Evolutionary conservation across 1,140 invertebrate genomes (phyloP), one percentile per base, ranked within the genome.

Genomic region (Drosophila sulfurigaster): DNA sequence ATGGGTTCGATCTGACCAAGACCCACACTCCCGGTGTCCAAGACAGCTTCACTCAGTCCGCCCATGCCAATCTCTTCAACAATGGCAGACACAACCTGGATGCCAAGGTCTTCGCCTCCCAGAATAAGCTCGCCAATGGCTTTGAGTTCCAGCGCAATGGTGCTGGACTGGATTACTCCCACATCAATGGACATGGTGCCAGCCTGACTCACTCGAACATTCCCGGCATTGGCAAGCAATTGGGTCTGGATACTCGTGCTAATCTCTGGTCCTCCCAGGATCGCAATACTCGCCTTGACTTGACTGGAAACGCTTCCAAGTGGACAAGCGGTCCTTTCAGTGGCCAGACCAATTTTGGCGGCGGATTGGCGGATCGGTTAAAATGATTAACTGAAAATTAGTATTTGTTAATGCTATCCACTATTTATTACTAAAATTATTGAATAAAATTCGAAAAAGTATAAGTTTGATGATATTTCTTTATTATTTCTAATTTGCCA

Each of bases 71-170:
- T 77, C 69, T 91, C 1, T 91, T 91, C 46, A 88, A 57, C 35
- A 43, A 85, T 11, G 90, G 75, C 45, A 57, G 49, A 0, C 90
- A 91, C 67, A 91, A 79, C 13, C 46, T 91, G 57, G 82, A 91
- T 51, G 89, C 89, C 32, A 91, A 89, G 45, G 90, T 71, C 1
- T 91, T 91, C 10, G 81, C 82, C 25, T 91, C 90, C 1, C 82
- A 91, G 15, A 91, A 91, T 25, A 82, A 86, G 7, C 65, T 91
- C 0, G 82, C 89, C 59, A 91, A 91, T 59, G 89, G 89, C 20
- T 78, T 91, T 5, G 58, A 79, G 16, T 91, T 91, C 68, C 78
- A 91, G 38, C 85, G 90, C 16, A 91, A 91, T 30, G 90, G 89
- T 11, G 80, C 73, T 30, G 90, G 82, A 1, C 52, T 91, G 25